These are phyloP conservation scores for Agrochola macilenta DNA, from an alignment of 2,888 invertebrate species.

Conservation along the genomic window DNA sequence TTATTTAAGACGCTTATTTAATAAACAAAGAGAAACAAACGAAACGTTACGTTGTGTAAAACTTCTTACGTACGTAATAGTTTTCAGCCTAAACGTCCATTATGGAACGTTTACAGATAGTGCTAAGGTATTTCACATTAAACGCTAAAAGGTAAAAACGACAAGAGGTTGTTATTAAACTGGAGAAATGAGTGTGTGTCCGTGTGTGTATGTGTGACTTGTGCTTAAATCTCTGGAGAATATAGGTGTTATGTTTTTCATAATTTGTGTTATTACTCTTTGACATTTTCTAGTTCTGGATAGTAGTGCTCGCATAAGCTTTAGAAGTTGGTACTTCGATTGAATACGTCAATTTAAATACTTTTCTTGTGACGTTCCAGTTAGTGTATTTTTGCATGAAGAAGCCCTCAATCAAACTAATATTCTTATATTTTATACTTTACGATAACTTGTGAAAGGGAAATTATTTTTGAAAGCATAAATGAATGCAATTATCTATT, in stretches of 20 bases:
- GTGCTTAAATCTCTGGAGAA: neutral
- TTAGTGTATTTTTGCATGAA: neutral
- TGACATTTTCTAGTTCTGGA: neutral
- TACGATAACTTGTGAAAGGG: neutral
- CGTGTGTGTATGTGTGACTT: neutral
- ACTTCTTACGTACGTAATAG: constrained; percentile 1
- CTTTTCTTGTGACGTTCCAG: neutral
- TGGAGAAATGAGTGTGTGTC: neutral
- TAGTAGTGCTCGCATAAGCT: neutral
- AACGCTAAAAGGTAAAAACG: constrained; percentile 7
- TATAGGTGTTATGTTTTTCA: neutral
- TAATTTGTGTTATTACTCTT: neutral
- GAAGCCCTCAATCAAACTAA: neutral
- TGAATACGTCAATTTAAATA: neutral
- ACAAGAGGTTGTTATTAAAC: neutral
- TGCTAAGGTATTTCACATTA: neutral
- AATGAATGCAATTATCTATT: neutral
- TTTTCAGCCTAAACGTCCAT: neutral
- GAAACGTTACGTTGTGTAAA: constrained; percentile 16
- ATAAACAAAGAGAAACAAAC: constrained; percentile 2
- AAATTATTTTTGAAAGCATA: neutral
- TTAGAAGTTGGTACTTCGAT: neutral
- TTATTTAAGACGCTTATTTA: constrained; percentile 12
- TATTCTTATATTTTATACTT: neutral
- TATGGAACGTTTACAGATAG: constrained; percentile 16